A percentile compares a stretch with the other conserved stretches of the same genome.
These are phyloP conservation scores for Ovibos moschatus DNA, from an alignment of 2,113 vertebrate genomes.

Conservation along the genomic window DNA sequence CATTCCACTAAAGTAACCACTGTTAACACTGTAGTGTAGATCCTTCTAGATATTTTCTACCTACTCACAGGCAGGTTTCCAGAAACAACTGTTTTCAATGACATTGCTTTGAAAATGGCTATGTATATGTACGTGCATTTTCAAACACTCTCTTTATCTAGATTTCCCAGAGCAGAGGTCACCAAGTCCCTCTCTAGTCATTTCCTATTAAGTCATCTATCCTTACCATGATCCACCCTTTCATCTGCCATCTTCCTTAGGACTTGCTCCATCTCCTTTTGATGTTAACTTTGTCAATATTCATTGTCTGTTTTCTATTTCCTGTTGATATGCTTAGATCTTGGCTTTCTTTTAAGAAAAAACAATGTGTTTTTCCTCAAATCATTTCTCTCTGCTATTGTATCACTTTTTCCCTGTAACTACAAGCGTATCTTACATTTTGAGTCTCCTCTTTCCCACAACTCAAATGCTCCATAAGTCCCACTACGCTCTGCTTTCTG, in stretches of 20 bases:
- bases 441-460: background rate
- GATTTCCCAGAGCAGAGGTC: background rate
- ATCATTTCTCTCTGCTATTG: background rate
- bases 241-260: background rate
- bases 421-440: background rate
- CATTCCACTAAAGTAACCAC: background rate
- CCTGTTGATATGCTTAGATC: background rate
- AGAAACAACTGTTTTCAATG: background rate
- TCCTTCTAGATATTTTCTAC: background rate
- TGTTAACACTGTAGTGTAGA: background rate
- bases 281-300: background rate
- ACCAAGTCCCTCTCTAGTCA: background rate
- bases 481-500: background rate
- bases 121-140: background rate
- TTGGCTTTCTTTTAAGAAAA: background rate
- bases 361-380: background rate
- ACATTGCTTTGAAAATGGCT: background rate
- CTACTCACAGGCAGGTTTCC: background rate
- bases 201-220: background rate
- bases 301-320: background rate
- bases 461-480: background rate
- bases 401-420: background rate
- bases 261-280: background rate
- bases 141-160: background rate
- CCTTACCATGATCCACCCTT: background rate